Percentiles rank a stretch among this genome's conserved stretches.
Conservation (phyloP, 2,888 invertebrate genomes). For the Thelaira solivaga region DNA sequence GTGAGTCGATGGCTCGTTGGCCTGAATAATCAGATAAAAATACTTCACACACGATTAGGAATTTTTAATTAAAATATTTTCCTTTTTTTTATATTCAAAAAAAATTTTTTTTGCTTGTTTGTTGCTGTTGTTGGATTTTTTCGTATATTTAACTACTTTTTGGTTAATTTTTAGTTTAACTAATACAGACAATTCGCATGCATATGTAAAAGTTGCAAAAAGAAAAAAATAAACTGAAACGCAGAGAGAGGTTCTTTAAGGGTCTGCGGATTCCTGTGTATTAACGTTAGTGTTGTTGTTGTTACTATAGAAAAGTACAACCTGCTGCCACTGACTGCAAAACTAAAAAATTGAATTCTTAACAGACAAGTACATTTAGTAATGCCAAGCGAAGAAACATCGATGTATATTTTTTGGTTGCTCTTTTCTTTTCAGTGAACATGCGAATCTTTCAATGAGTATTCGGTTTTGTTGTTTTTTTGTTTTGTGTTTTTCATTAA, state of each 20-base stretch:
- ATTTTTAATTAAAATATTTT: slow-evolving; percentile 78
- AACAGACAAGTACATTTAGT: slow-evolving; percentile 56
- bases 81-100: slow-evolving; percentile 66
- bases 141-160: slow-evolving; percentile 18
- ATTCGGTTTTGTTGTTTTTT: too few relatives aligned
- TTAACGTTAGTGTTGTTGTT: too few relatives aligned
- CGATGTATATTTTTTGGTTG: slow-evolving; percentile 33
- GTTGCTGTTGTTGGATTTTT: slow-evolving; percentile 30
- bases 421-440: slow-evolving; percentile 2
- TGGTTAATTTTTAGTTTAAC: slow-evolving; percentile 38
- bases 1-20: slow-evolving; percentile 61
- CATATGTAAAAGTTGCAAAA: slow-evolving; percentile 13
- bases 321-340: slow-evolving; percentile 54
- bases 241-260: not conserved
- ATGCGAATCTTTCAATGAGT: slow-evolving; percentile 50
- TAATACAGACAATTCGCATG: slow-evolving; percentile 21
- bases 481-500: not conserved
- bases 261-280: not conserved
- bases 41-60: slow-evolving; percentile 78
- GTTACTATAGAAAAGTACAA: slow-evolving; percentile 26
- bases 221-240: not conserved
- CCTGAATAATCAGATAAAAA: slow-evolving; percentile 70
- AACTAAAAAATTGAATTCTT: slow-evolving; percentile 35
- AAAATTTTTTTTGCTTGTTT: too few relatives aligned
- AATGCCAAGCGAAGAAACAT: slow-evolving; percentile 42